These are phyloP conservation scores for Aegypius monachus DNA, from an alignment of 2,113 vertebrate species.

Conservation along the genomic window DNA sequence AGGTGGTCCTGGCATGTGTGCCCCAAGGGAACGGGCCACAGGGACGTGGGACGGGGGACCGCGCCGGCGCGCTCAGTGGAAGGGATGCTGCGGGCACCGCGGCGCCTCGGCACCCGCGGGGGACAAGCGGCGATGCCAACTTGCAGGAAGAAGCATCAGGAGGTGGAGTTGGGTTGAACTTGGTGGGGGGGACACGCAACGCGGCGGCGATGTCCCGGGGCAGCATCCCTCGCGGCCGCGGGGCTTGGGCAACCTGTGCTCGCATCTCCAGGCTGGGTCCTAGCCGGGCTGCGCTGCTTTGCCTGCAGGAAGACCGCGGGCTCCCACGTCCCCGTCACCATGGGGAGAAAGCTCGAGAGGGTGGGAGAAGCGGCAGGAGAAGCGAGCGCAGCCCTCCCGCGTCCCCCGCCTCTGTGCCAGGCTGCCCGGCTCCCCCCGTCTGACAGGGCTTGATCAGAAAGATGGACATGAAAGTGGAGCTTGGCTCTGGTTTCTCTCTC, in stretches of 20 bases:
- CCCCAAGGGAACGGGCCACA: fast-evolving
- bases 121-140: fast-evolving
- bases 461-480: conserved; percentile 72
- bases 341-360: background rate
- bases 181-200: fast-evolving
- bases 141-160: background rate
- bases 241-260: background rate
- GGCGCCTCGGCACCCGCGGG: background rate
- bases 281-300: fast-evolving
- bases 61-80: fast-evolving
- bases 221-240: background rate
- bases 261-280: background rate
- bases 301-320: background rate
- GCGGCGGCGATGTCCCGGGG: fast-evolving
- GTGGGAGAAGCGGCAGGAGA: background rate
- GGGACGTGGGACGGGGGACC: background rate
- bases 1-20: background rate
- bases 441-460: conserved; percentile 59
- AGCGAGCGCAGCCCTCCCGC: background rate
- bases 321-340: background rate
- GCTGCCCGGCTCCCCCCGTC: conserved; percentile 30
- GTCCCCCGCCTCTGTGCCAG: background rate
- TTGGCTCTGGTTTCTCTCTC: conserved; percentile 68
- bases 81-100: fast-evolving
- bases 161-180: background rate